These are phyloP conservation scores for Chascanopsetta lugubris DNA, from an alignment of 2,113 vertebrate species.

Conservation along the genomic window DNA sequence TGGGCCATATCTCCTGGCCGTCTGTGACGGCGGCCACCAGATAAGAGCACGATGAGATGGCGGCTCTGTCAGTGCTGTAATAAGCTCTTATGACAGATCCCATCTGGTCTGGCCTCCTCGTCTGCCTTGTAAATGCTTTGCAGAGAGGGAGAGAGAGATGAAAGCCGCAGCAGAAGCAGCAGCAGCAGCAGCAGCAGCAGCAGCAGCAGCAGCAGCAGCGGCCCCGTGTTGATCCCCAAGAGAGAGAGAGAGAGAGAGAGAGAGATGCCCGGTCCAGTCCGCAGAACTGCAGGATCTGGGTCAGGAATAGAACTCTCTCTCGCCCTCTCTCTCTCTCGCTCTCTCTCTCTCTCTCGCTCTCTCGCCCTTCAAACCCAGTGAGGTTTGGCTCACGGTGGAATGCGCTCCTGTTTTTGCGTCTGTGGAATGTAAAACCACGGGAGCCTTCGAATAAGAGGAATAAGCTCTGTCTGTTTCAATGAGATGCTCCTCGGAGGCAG, in stretches of 20 bases:
- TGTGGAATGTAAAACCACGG: constrained; percentile 59
- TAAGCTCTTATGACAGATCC: constrained; percentile 51
- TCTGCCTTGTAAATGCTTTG: constrained; percentile 50
- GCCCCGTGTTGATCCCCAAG: constrained; percentile 34
- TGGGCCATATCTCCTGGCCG: constrained; percentile 8
- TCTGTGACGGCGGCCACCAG: constrained; percentile 13
- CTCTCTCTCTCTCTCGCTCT: constrained; percentile 32
- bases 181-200: constrained; percentile 42
- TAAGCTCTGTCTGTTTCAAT: constrained; percentile 33
- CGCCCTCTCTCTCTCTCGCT: constrained; percentile 25
- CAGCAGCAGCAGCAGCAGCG: constrained; percentile 37
- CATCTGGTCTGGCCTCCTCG: constrained; percentile 54
- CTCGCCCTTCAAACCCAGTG: constrained; percentile 40
- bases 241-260: too few relatives aligned
- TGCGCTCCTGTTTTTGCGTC: constrained; percentile 57
- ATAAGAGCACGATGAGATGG: constrained; percentile 54
- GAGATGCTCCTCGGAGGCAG: constrained; percentile 12
- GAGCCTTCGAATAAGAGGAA: constrained; percentile 47
- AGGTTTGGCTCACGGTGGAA: constrained; percentile 64
- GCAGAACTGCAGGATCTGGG: constrained; percentile 43
- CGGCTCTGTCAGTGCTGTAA: constrained; percentile 49
- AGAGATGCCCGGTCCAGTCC: constrained; percentile 26
- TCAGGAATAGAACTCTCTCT: constrained; percentile 59
- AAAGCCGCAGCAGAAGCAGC: constrained; percentile 50
- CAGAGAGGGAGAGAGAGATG: constrained; percentile 45